Percentiles rank a stretch among this genome's conserved stretches.
These are phyloP conservation scores for Urocitellus parryii DNA, from an alignment of 2,113 vertebrate genomes.

Conservation along the genomic window DNA sequence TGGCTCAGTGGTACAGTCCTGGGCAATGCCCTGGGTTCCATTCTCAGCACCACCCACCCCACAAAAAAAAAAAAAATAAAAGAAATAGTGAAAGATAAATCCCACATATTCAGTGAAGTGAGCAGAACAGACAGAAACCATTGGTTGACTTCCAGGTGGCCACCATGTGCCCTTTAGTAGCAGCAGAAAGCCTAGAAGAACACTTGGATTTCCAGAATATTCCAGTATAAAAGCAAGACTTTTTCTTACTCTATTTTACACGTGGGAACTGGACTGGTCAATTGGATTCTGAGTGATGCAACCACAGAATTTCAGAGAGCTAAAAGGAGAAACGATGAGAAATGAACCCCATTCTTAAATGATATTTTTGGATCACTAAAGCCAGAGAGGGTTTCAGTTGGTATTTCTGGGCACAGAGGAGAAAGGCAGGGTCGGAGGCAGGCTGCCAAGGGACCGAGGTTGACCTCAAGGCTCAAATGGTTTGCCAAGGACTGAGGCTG, in stretches of 20 bases:
- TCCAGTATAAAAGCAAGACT: background rate
- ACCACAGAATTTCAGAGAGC: conserved; percentile 58
- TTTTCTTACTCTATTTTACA: background rate
- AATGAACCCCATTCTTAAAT: conserved; percentile 63
- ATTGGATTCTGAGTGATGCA: background rate
- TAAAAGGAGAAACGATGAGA: conserved; percentile 29
- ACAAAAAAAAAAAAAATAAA: background rate
- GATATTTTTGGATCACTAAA: conserved; percentile 66
- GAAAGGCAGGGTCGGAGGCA: background rate
- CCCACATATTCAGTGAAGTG: background rate
- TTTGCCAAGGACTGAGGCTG: background rate
- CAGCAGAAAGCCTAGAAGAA: background rate
- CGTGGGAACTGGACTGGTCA: background rate
- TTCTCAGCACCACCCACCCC: background rate
- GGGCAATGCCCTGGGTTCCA: background rate
- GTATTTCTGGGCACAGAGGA: conserved; percentile 38
- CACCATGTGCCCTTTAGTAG: background rate
- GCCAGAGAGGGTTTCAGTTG: conserved; percentile 49
- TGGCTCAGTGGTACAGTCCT: background rate
- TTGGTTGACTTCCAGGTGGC: background rate
- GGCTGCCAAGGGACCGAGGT: conserved; percentile 1
- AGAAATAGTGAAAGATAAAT: background rate
- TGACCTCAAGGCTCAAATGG: background rate
- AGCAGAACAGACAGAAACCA: background rate
- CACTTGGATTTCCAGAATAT: background rate